Conservation (phyloP, 2,888 invertebrate species). For the Chouioia cunea region DNA sequence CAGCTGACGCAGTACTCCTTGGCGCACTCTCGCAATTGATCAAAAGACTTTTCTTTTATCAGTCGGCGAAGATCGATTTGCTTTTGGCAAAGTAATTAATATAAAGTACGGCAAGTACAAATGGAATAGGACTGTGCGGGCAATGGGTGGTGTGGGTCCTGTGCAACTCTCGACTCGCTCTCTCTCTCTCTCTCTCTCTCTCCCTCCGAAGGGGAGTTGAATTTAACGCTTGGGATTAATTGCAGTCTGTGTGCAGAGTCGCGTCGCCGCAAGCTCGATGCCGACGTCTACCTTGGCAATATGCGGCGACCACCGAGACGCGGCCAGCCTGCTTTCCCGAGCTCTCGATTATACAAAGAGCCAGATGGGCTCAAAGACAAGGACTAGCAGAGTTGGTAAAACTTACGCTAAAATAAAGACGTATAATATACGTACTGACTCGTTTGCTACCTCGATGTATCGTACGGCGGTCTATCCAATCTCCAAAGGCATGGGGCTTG, state of each 20-base stretch:
- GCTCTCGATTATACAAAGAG: too few relatives aligned
- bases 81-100: background rate
- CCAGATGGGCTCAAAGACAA: too few relatives aligned
- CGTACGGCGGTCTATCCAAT: too few relatives aligned
- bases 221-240: conserved; percentile 65
- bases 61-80: background rate
- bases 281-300: conserved; percentile 10
- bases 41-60: too few relatives aligned
- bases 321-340: background rate
- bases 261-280: conserved; percentile 4
- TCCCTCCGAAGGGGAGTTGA: conserved; percentile 54
- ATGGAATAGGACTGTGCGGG: conserved; percentile 16
- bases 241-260: conserved; percentile 58
- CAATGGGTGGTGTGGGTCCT: conserved; percentile 14
- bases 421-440: too few relatives aligned
- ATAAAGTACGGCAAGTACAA: conserved; percentile 18
- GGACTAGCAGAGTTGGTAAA: too few relatives aligned
- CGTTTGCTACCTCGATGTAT: too few relatives aligned
- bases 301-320: conserved; percentile 2
- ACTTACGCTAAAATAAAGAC: too few relatives aligned
- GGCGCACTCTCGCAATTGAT: background rate
- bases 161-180: background rate
- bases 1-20: too few relatives aligned
- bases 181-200: conserved; percentile 1
- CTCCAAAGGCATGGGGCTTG: background rate